phyloP scores from a whole-genome alignment of 2,113 vertebrate genomes.

The Regulus satrapa region DNA sequence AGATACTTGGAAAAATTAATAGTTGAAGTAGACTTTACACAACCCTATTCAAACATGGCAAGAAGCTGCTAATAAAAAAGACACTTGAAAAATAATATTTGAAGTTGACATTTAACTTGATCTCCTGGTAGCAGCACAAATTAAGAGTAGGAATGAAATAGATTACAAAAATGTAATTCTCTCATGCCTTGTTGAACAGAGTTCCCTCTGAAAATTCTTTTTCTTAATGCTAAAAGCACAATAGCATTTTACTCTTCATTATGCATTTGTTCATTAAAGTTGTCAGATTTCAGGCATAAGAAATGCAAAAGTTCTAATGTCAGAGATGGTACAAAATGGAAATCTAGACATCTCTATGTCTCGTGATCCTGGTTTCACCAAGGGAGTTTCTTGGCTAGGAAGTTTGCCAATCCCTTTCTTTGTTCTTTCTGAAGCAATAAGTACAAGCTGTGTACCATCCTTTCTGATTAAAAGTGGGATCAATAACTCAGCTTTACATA shows the following conservation, averaged over 20 bases:
- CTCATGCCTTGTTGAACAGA: background rate
- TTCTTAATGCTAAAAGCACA: background rate
- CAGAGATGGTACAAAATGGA: background rate
- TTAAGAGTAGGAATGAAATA: background rate
- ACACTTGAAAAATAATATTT: background rate
- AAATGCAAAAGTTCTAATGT: background rate
- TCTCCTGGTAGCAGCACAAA: background rate
- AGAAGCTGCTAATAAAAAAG: background rate
- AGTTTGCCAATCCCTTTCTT: background rate
- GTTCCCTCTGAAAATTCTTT: background rate
- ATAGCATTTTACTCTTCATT: background rate
- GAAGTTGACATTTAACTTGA: background rate
- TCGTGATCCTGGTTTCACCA: background rate
- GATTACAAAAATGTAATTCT: background rate
- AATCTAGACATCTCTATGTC: background rate
- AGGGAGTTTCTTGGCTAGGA: background rate
- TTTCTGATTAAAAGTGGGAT: background rate
- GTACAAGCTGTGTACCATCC: background rate
- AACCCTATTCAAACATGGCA: background rate
- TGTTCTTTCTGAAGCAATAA: background rate
- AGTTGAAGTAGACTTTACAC: background rate
- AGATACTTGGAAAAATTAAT: background rate
- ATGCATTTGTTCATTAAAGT: background rate
- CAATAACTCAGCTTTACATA: background rate
- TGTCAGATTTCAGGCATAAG: background rate